A percentile compares a stretch with the other conserved stretches of the same genome.
Conservation (phyloP, 2,797 vertebrate genomes). For the Ceyx erithaca region DNA sequence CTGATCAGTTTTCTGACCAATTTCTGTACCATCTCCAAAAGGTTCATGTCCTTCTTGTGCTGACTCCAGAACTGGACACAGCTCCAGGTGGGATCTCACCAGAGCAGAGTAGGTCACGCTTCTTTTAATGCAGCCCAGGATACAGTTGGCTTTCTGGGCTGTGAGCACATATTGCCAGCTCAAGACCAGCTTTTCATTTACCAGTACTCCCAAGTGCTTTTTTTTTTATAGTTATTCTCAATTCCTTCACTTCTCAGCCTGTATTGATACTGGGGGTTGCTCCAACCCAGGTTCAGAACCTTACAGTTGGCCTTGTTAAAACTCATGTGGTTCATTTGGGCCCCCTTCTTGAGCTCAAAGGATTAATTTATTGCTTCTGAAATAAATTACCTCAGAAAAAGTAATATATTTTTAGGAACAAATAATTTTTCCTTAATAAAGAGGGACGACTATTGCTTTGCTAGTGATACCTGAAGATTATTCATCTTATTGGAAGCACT, state of each 20-base stretch:
- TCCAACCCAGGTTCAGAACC: not conserved
- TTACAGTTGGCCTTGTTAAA: not conserved
- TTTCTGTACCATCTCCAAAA: not conserved
- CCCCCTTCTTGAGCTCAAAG: not conserved
- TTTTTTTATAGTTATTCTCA: not conserved
- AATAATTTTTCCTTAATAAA: not conserved
- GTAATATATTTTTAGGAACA: not conserved
- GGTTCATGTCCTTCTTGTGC: not conserved
- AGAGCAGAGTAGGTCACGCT: accelerated
- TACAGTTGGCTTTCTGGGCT: not conserved
- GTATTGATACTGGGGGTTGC: not conserved
- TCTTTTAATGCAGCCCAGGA: not conserved
- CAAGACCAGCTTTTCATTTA: not conserved
- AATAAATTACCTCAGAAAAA: not conserved
- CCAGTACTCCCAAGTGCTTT: not conserved
- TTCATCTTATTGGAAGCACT: not conserved
- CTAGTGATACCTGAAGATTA: not conserved
- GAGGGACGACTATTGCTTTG: not conserved
- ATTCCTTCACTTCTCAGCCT: not conserved
- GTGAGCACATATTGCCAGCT: accelerated
- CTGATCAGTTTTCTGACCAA: not conserved
- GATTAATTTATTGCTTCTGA: not conserved
- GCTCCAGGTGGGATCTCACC: not conserved
- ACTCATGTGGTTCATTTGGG: not conserved
- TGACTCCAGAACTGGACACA: not conserved